Conservation (phyloP, 2,797 vertebrate genomes). For the Melanotaenia trifasciata region DNA sequence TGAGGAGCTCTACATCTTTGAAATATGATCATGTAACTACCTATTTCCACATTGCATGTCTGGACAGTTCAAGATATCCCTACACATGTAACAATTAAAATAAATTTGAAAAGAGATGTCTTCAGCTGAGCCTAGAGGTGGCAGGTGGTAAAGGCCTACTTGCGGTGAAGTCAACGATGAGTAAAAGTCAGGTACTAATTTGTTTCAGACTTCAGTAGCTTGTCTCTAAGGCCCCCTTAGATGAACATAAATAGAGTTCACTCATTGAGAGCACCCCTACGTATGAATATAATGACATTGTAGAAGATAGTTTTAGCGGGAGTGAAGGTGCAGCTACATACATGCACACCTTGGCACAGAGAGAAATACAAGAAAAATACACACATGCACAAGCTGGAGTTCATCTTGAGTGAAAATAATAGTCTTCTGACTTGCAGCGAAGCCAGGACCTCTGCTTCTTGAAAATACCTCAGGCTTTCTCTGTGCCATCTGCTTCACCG, state of each 20-base stretch:
- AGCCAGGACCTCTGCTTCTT: slow-evolving; percentile 73
- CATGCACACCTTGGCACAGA: slow-evolving; percentile 15
- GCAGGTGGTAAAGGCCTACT: slow-evolving; percentile 57
- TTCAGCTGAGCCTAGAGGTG: slow-evolving; percentile 23
- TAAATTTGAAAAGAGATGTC: slow-evolving; percentile 15
- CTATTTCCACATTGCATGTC: slow-evolving; percentile 24
- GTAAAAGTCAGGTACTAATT: slow-evolving; percentile 66
- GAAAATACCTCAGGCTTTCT: slow-evolving; percentile 75
- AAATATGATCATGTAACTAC: slow-evolving; percentile 19
- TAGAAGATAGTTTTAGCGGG: slow-evolving; percentile 5
- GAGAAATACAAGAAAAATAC: slow-evolving; percentile 19
- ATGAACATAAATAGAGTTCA: slow-evolving; percentile 38
- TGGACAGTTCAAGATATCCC: slow-evolving; percentile 16
- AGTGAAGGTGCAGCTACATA: neutral
- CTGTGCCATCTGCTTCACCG: slow-evolving; percentile 77
- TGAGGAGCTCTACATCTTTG: slow-evolving; percentile 47
- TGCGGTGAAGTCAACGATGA: slow-evolving; percentile 45
- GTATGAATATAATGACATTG: slow-evolving; percentile 39
- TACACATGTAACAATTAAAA: neutral
- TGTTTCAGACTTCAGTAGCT: slow-evolving; percentile 38
- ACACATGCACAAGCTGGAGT: slow-evolving; percentile 38
- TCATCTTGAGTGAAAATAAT: slow-evolving; percentile 66
- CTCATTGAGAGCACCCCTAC: slow-evolving; percentile 12
- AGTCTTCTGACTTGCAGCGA: slow-evolving; percentile 47
- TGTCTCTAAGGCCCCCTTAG: slow-evolving; percentile 58